These are phyloP conservation scores for Harpagus bidentatus DNA, from an alignment of 2,113 vertebrate genomes.

Conservation along the genomic window DNA sequence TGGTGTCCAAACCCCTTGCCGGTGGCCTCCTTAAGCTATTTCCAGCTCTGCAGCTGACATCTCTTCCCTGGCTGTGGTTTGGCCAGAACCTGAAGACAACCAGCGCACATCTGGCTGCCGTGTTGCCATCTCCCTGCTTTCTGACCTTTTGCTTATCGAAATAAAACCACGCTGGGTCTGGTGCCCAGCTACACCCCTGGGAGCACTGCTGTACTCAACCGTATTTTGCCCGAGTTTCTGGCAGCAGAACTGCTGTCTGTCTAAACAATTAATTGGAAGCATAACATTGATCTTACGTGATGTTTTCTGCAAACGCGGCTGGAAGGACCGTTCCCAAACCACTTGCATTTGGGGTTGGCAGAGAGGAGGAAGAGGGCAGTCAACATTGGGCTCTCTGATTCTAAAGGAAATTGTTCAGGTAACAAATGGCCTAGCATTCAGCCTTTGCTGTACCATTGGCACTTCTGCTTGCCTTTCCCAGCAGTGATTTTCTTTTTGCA, in stretches of 20 bases:
- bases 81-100: not conserved
- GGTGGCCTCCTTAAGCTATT: not conserved
- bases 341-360: not conserved
- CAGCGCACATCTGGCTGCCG: not conserved
- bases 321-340: not conserved
- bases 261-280: not conserved
- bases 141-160: not conserved
- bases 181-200: not conserved
- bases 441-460: not conserved
- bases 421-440: not conserved
- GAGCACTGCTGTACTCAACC: not conserved
- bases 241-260: not conserved
- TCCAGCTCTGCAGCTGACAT: not conserved
- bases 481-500: not conserved
- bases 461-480: not conserved
- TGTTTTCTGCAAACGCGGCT: not conserved
- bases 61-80: not conserved
- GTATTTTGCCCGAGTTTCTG: not conserved
- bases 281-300: not conserved
- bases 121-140: not conserved
- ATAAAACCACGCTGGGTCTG: accelerated
- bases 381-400: not conserved
- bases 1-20: not conserved
- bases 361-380: not conserved
- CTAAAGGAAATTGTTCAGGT: not conserved